Evolutionary conservation across 2,888 invertebrate species (phyloP).

Genomic region (Drosophila nr. fundita): DNA sequence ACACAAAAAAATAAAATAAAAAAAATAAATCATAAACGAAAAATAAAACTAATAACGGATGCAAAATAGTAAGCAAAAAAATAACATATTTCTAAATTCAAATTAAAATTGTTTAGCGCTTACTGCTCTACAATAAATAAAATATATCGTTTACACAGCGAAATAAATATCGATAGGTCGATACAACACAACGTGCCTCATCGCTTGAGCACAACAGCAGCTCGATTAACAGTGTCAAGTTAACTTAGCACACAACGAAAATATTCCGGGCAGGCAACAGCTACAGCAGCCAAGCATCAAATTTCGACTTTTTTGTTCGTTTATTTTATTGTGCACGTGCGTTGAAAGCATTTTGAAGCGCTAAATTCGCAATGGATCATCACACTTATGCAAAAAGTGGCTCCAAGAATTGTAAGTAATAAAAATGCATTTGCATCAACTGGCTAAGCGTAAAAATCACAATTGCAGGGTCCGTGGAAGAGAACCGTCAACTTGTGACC

Average conservation of each 20-base stretch:
- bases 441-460: neutral
- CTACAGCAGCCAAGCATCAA: constrained; percentile 34
- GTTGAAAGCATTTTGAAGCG: constrained; percentile 31
- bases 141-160: neutral
- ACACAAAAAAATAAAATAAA: constrained; percentile 24
- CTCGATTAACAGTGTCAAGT: constrained; percentile 29
- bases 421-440: neutral
- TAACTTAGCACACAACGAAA: constrained; percentile 32
- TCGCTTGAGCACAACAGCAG: constrained; percentile 12
- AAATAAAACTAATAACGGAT: constrained; percentile 12
- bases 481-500: constrained; percentile 80
- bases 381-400: constrained; percentile 83
- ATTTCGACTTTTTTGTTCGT: constrained; percentile 37
- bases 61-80: neutral
- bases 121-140: neutral
- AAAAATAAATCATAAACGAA: constrained; percentile 32
- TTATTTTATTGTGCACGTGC: constrained; percentile 50
- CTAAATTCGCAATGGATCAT: constrained; percentile 74
- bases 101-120: constrained; percentile 21
- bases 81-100: neutral
- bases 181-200: neutral
- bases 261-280: constrained; percentile 39
- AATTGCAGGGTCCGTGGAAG: constrained; percentile 80
- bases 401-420: constrained; percentile 80
- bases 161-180: constrained; percentile 39